Evolutionary conservation across 37 sponge, comb jelly and placozoan genomes (phyloP).

Genomic region (Hexactinellida sp.): DNA sequence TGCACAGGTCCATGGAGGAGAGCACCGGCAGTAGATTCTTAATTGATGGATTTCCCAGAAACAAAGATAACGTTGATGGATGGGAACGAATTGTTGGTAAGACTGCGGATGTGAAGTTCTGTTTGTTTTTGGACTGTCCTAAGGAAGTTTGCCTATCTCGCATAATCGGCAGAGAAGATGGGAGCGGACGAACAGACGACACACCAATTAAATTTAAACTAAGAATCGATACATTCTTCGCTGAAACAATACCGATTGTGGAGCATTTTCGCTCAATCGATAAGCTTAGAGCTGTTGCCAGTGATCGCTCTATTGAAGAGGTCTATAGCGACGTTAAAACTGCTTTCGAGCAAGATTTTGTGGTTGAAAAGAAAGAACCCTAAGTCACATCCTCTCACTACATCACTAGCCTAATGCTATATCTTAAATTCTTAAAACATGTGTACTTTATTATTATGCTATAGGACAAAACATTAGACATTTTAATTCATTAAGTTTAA

Average conservation of each 20-base stretch:
- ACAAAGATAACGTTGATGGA: conserved; percentile 70
- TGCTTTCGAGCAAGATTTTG: conserved; percentile 1
- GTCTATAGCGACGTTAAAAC: conserved; percentile 30
- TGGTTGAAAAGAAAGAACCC: neutral
- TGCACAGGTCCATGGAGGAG: conserved; percentile 62
- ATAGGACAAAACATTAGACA: too few relatives aligned
- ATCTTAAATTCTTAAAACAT: too few relatives aligned
- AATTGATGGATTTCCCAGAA: conserved; percentile 86
- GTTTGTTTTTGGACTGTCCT: conserved; percentile 77
- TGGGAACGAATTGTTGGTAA: conserved; percentile 68
- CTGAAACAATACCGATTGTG: neutral
- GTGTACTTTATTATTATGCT: too few relatives aligned
- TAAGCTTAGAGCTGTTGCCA: neutral
- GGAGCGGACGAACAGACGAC: neutral
- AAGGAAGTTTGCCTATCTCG: conserved; percentile 42
- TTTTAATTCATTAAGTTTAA: too few relatives aligned
- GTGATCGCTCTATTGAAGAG: conserved; percentile 25
- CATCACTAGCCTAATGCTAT: too few relatives aligned
- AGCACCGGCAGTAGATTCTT: conserved; percentile 52
- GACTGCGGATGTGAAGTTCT: conserved; percentile 53
- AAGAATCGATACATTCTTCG: conserved; percentile 16
- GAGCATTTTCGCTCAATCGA: neutral
- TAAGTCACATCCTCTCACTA: too few relatives aligned
- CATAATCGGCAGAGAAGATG: neutral
- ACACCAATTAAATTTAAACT: neutral